Percentiles rank a stretch among this genome's conserved stretches.
phyloP scores from a whole-genome alignment of 2,888 invertebrate species.

The Sturmia bella region DNA sequence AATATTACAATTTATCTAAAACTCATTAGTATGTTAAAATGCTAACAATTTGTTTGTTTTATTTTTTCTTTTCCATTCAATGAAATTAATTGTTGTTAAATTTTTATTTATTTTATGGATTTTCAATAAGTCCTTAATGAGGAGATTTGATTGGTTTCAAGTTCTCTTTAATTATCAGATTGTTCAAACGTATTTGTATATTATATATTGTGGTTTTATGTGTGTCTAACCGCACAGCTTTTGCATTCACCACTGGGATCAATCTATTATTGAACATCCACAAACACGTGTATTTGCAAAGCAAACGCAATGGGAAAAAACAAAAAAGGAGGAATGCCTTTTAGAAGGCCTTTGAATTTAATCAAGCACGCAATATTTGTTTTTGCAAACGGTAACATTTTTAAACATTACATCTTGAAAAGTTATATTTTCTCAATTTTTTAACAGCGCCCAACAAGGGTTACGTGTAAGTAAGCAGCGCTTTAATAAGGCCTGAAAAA shows the following conservation, averaged over 20 bases:
- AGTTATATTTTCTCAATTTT: too few species aligned
- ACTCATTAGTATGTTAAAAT: slow-evolving; percentile 29
- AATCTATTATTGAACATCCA: neutral
- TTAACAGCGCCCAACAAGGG: too few species aligned
- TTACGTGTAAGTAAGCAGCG: too few species aligned
- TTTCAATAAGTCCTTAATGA: slow-evolving; percentile 12
- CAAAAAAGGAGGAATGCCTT: too few species aligned
- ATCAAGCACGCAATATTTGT: too few species aligned
- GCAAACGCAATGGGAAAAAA: too few species aligned
- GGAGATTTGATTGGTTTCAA: slow-evolving; percentile 2
- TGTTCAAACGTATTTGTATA: neutral
- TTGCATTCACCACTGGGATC: neutral
- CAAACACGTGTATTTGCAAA: neutral
- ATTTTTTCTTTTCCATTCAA: slow-evolving; percentile 2
- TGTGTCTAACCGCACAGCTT: slow-evolving; percentile 30
- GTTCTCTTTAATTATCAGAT: slow-evolving; percentile 13
- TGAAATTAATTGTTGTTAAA: slow-evolving; percentile 7
- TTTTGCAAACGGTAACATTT: too few species aligned
- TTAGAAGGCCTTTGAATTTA: too few species aligned
- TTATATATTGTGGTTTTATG: slow-evolving; percentile 43
- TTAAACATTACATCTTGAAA: too few species aligned
- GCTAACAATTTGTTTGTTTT: slow-evolving; percentile 6
- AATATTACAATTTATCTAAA: too few species aligned
- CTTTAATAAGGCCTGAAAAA: too few species aligned
- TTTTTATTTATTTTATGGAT: slow-evolving; percentile 1